Base-by-base conservation (phyloP, 2,113 vertebrate genomes). In the Seriola aureovittata region DNA sequence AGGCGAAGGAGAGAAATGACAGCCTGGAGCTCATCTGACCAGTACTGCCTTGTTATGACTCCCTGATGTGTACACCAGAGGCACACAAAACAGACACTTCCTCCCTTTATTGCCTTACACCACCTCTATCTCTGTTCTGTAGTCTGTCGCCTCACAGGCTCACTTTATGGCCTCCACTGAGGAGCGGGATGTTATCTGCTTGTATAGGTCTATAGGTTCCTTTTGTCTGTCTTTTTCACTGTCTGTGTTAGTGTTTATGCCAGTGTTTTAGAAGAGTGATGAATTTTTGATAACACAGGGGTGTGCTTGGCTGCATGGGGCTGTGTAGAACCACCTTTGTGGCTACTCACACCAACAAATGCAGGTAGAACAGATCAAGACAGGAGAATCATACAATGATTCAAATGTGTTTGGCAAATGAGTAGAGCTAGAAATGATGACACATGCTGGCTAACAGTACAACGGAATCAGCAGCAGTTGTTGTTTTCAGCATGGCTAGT, bases 1-100 rank as follows among this genome's bases (percentile, higher is more conserved):
- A 91, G 80, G 79, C 71, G 88, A 93, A 90, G 83, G 90, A 91
- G 89, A 92, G 91, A 85, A 90, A 92, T 92, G 91, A 94, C 90
- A 92, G 89, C 90, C 91, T 62, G 82, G 78, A 92, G 93, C 88
- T 90, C 89, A 82, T 82, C 89, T 91, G 91, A 93, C 91, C 90
- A 83, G 73, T 48, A 77, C 84, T 87, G 80, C 85, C 91, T 93
- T 93, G 91, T 94, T 93, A 94, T 89, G 87, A 86, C 84, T 92
- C 90, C 84, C 93, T 88, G 90, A 90, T 90, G 89, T 90, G 92
- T 81, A 84, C 85, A 83, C 89, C 85, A 71, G 84, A 71, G 88
- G 73, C 92, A 76, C 91, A 90, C 81, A 82, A 91, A 91, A 74
- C 90, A 85, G 92, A 90, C 91, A 89, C 84, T 87, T 85, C 80